phyloP scores from a whole-genome alignment of 2,888 invertebrate genomes.

The Dermolepida albohirtum region DNA sequence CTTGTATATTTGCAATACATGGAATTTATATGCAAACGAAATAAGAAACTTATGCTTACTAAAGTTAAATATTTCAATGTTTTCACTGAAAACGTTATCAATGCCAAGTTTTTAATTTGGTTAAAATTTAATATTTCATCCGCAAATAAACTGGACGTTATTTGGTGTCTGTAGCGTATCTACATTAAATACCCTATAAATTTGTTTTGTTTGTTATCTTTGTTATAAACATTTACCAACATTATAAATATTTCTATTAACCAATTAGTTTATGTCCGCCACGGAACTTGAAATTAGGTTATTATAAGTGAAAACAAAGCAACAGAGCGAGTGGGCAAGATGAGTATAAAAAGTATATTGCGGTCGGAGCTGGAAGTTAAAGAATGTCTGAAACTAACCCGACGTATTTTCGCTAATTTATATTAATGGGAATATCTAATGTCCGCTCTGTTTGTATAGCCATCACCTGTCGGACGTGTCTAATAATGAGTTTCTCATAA shows the following conservation, averaged over 20 bases:
- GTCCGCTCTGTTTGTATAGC: slow-evolving; percentile 59
- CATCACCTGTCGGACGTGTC: slow-evolving; percentile 59
- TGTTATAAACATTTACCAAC: too few relatives aligned
- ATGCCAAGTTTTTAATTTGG: too few relatives aligned
- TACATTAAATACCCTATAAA: too few relatives aligned
- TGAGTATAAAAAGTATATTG: neutral
- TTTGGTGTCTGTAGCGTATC: too few relatives aligned
- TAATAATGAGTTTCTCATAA: slow-evolving; percentile 61
- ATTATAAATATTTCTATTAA: slow-evolving; percentile 35
- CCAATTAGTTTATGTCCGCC: slow-evolving; percentile 8
- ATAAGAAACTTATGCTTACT: too few relatives aligned
- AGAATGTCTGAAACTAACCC: slow-evolving; percentile 54
- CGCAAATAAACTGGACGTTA: too few relatives aligned
- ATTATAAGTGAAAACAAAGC: slow-evolving; percentile 37
- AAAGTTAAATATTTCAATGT: too few relatives aligned
- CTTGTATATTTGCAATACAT: too few relatives aligned
- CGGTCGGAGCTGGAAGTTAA: slow-evolving; percentile 35
- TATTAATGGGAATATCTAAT: slow-evolving; percentile 63
- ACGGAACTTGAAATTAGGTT: slow-evolving; percentile 21
- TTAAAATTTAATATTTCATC: too few relatives aligned
- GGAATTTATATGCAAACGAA: too few relatives aligned
- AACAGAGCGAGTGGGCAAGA: slow-evolving; percentile 2
- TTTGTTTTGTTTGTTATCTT: too few relatives aligned
- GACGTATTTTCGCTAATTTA: slow-evolving; percentile 60
- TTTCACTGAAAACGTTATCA: too few relatives aligned